phyloP scores from a whole-genome alignment of 2,113 vertebrate species.

The Psephotus haematonotus region DNA sequence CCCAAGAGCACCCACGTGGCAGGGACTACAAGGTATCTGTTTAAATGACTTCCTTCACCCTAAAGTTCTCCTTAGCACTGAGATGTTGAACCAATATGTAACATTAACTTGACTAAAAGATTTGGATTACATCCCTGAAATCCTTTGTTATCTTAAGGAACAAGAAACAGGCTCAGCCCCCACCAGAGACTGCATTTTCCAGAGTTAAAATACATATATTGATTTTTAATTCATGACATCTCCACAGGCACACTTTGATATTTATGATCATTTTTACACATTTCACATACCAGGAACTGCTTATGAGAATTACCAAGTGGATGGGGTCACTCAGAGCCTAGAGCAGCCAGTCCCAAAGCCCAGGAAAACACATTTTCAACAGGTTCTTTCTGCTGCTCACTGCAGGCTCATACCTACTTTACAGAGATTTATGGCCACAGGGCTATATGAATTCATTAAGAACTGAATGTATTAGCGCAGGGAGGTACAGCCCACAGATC shows the following conservation, averaged over 20 bases:
- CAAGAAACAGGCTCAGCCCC: not conserved
- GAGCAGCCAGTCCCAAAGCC: not conserved
- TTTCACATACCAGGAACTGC: not conserved
- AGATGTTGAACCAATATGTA: not conserved
- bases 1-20: not conserved
- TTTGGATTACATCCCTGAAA: not conserved
- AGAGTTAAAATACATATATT: not conserved
- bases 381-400: not conserved
- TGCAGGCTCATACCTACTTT: not conserved
- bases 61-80: not conserved
- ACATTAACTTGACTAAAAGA: not conserved
- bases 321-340: not conserved
- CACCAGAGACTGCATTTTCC: not conserved
- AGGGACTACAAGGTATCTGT: not conserved
- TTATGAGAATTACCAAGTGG: not conserved
- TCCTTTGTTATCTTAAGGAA: not conserved
- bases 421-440: not conserved
- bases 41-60: not conserved
- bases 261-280: not conserved
- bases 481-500: not conserved
- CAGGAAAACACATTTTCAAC: not conserved
- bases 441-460: not conserved
- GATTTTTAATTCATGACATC: not conserved
- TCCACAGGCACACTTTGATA: not conserved
- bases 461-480: not conserved